phyloP scores from a whole-genome alignment of 2,797 vertebrate genomes.

The Cirrhinus mrigala region DNA sequence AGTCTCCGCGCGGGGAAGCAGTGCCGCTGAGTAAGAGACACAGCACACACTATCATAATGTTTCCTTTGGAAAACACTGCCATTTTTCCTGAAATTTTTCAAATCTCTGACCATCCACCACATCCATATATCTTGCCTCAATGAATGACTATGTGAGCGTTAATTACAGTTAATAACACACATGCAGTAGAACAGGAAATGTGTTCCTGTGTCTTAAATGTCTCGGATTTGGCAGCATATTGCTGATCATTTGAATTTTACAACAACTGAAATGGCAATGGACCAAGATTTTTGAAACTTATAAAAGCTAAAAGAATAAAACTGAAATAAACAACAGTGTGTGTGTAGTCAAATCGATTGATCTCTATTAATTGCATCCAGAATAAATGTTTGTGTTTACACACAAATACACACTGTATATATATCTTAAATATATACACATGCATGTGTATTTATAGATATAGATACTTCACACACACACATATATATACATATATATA shows the following conservation, averaged over 20 bases:
- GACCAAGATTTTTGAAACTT: neutral
- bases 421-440: no score
- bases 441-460: no score
- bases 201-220: neutral
- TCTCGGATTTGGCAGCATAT: neutral
- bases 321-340: neutral
- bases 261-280: neutral
- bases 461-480: no score
- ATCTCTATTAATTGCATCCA: no score
- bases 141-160: slow-evolving; percentile 7
- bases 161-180: slow-evolving; percentile 34
- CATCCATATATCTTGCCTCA: slow-evolving; percentile 1
- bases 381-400: no score
- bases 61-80: neutral
- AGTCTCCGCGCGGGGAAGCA: slow-evolving; percentile 27
- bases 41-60: neutral
- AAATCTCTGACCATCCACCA: neutral
- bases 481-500: no score
- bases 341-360: no score
- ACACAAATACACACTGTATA: no score
- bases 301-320: neutral
- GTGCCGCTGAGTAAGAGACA: neutral
- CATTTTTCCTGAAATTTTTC: neutral
- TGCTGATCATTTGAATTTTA: neutral
- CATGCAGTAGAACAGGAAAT: neutral